phyloP scores from a whole-genome alignment of 2,797 vertebrate genomes.

The Hydrophis major region DNA sequence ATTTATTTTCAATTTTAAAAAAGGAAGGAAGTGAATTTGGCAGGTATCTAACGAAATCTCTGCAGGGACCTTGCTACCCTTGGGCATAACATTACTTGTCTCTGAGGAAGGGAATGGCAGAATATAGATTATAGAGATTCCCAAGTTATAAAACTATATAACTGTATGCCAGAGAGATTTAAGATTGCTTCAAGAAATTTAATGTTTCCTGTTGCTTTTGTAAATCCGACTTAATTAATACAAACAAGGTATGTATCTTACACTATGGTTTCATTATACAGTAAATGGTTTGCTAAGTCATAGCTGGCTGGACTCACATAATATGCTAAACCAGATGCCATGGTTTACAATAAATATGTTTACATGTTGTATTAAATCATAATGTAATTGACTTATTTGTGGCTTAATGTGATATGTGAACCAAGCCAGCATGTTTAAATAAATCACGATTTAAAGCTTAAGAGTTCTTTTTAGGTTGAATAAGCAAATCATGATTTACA shows the following conservation, averaged over 20 bases:
- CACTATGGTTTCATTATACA: neutral
- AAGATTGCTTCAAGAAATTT: neutral
- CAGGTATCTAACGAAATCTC: neutral
- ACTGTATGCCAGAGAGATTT: neutral
- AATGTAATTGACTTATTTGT: neutral
- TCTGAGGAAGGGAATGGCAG: neutral
- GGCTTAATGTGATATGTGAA: neutral
- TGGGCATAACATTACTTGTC: neutral
- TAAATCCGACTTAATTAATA: neutral
- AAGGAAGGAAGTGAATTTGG: neutral
- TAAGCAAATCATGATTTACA: neutral
- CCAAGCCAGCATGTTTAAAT: neutral
- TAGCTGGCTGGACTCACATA: neutral
- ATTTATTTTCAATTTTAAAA: neutral
- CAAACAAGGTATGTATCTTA: neutral
- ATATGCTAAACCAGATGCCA: neutral
- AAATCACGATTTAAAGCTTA: neutral
- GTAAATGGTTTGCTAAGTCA: neutral
- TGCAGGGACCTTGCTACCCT: neutral
- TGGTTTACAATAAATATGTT: neutral
- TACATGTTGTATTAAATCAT: neutral
- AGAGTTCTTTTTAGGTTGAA: neutral
- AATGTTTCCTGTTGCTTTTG: neutral
- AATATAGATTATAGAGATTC: neutral
- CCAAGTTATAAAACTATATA: neutral